Conservation (phyloP, 2,113 vertebrate genomes). For the Sinocyclocheilus maitianheensis region DNA sequence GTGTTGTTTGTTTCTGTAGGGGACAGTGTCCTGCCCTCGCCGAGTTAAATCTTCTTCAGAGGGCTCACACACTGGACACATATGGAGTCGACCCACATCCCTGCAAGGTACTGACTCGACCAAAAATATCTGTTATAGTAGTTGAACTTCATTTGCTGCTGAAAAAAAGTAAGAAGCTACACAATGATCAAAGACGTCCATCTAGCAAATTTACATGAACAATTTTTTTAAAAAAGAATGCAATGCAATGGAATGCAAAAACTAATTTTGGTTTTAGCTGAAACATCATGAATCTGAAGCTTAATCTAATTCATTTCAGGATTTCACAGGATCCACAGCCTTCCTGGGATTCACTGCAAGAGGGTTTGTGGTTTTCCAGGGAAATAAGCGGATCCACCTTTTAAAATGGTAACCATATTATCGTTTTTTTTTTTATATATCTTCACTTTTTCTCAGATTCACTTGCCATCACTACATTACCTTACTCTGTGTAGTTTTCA, state of each 20-base stretch:
- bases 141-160: neutral
- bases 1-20: conserved; percentile 72
- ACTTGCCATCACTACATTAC: neutral
- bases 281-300: neutral
- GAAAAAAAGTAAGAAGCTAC: neutral
- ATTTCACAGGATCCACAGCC: conserved; percentile 90
- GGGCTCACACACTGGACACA: conserved; percentile 92
- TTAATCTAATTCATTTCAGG: conserved; percentile 69
- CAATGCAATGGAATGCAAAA: neutral
- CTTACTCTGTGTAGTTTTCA: neutral
- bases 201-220: neutral
- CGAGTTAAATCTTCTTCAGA: conserved; percentile 93
- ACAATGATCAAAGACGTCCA: neutral
- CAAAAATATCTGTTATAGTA: neutral
- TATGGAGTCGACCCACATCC: conserved; percentile 98
- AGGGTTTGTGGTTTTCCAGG: conserved; percentile 98
- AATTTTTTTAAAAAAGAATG: neutral
- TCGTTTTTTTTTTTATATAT: neutral
- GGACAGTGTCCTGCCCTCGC: conserved; percentile 86
- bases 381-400: conserved; percentile 96
- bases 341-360: conserved; percentile 96
- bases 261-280: neutral
- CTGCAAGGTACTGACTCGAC: conserved; percentile 85
- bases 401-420: conserved; percentile 88
- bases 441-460: neutral